Percentiles rank a stretch among this genome's conserved stretches.
phyloP scores from a whole-genome alignment of 1,140 invertebrate genomes.

The Akabosia matsudoensis region DNA sequence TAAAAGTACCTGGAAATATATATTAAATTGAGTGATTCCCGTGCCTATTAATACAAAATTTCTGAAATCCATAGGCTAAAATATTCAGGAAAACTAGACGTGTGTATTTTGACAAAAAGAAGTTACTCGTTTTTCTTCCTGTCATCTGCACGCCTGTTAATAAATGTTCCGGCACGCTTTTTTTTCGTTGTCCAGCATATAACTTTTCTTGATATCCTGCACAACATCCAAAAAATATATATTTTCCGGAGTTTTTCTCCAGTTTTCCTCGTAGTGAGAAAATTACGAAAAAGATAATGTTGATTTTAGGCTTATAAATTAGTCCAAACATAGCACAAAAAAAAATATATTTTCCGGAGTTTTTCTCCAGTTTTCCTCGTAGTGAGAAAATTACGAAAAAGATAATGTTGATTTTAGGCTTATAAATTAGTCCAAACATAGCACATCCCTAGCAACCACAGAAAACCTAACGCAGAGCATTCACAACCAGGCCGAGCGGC shows the following conservation, averaged over 20 bases:
- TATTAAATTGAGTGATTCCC: too few relatives aligned
- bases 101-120: conserved; percentile 20
- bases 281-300: background rate
- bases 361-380: too few relatives aligned
- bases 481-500: background rate
- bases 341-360: background rate
- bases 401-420: background rate
- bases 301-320: background rate
- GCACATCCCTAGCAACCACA: background rate
- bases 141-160: conserved; percentile 47
- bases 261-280: too few relatives aligned
- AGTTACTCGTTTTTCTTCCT: conserved; percentile 32
- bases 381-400: too few relatives aligned
- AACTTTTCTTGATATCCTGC: background rate
- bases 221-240: background rate
- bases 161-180: conserved; percentile 49
- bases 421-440: background rate
- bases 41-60: too few relatives aligned
- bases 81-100: too few relatives aligned
- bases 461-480: background rate
- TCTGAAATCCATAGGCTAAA: too few relatives aligned
- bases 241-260: too few relatives aligned
- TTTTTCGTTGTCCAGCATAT: conserved; percentile 33
- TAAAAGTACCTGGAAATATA: too few relatives aligned
- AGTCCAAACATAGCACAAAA: background rate